Evolutionary conservation across 2,113 vertebrate genomes (phyloP).

Genomic region (Athene cunicularia): DNA sequence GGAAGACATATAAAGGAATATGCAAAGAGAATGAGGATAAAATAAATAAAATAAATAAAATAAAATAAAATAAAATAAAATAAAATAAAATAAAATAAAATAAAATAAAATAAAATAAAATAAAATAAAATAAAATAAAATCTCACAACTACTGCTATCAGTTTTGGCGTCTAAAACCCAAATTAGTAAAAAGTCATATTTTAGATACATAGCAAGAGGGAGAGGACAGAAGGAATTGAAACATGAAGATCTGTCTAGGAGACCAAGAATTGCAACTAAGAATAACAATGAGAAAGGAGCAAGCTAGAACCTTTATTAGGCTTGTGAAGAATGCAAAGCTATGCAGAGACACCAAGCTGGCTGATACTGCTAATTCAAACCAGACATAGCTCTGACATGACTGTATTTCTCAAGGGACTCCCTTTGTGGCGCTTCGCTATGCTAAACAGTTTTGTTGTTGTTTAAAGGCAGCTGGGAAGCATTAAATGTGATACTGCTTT

Average conservation of each 20-base stretch:
- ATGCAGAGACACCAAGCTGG: background rate
- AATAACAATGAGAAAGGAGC: background rate
- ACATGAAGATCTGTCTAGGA: background rate
- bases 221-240: background rate
- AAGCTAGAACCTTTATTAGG: background rate
- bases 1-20: background rate
- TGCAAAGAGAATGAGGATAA: background rate
- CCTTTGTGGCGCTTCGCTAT: background rate
- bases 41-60: background rate
- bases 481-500: background rate
- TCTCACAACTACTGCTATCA: background rate
- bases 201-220: background rate
- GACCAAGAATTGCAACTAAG: background rate
- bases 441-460: background rate
- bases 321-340: background rate
- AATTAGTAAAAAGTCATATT: background rate
- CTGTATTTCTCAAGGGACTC: background rate
- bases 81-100: background rate
- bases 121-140: background rate
- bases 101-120: background rate
- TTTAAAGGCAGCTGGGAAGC: constrained; percentile 22
- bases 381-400: constrained; percentile 16
- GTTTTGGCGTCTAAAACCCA: background rate
- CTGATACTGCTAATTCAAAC: background rate
- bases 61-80: background rate